These are phyloP conservation scores for Climacteris rufus DNA, from an alignment of 2,113 vertebrate genomes.

Conservation along the genomic window DNA sequence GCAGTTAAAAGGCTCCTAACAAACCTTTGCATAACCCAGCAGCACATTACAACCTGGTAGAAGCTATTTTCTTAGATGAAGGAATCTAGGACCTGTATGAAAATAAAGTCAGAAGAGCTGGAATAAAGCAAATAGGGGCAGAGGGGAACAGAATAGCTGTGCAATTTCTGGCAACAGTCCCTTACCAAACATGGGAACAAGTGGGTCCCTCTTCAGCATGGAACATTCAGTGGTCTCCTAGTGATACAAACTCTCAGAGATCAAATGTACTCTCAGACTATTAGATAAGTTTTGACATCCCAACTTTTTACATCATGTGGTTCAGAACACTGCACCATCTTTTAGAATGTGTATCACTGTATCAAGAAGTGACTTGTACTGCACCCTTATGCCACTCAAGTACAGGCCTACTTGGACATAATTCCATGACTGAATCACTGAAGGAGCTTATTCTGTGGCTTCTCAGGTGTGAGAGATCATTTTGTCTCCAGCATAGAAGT, in stretches of 20 bases:
- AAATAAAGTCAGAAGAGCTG: neutral
- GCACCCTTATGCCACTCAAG: neutral
- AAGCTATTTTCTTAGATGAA: neutral
- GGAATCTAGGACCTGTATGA: neutral
- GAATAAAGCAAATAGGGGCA: neutral
- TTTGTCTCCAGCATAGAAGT: neutral
- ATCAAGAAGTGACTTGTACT: neutral
- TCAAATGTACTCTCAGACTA: neutral
- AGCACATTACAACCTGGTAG: neutral
- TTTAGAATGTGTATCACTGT: neutral
- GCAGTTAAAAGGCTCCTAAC: neutral
- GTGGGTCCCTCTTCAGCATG: neutral
- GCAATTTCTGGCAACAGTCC: neutral
- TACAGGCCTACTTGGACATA: neutral
- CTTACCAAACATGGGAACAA: neutral
- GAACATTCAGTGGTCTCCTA: neutral
- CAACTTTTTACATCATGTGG: neutral
- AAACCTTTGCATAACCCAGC: neutral
- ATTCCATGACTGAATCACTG: neutral
- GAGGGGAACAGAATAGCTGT: fast-evolving
- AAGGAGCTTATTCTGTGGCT: neutral
- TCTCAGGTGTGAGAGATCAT: neutral
- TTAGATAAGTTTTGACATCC: neutral
- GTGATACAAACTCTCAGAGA: neutral
- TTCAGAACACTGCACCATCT: neutral